phyloP scores from a whole-genome alignment of 1,140 invertebrate species.

The Pinna nobilis region DNA sequence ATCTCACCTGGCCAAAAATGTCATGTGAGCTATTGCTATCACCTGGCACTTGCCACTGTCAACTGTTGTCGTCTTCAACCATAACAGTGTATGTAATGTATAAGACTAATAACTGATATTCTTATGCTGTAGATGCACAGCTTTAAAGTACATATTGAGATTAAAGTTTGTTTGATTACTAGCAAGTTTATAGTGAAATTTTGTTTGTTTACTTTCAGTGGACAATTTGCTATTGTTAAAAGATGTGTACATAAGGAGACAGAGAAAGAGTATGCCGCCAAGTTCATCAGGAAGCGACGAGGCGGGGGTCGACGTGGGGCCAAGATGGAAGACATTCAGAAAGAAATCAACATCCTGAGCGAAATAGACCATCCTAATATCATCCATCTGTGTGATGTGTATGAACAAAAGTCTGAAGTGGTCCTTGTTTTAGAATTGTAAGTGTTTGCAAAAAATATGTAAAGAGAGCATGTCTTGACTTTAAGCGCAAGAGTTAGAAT shows the following conservation, averaged over 20 bases:
- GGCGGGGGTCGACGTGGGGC: slow-evolving; percentile 65
- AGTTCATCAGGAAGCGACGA: slow-evolving; percentile 93
- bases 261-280: slow-evolving; percentile 92
- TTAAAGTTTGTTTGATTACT: background rate
- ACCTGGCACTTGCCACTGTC: no score
- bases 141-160: background rate
- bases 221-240: slow-evolving; percentile 96
- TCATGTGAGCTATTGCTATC: no score
- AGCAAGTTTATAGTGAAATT: slow-evolving; percentile 30
- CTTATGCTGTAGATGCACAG: background rate
- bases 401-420: slow-evolving; percentile 76
- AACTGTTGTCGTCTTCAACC: no score
- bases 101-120: background rate
- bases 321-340: slow-evolving; percentile 76
- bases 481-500: no score
- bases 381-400: slow-evolving; percentile 78
- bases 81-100: no score
- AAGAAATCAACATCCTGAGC: slow-evolving; percentile 77
- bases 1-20: no score
- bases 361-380: slow-evolving; percentile 77
- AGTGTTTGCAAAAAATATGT: slow-evolving; percentile 62
- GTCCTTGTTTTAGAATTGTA: slow-evolving; percentile 79
- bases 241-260: slow-evolving; percentile 89
- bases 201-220: slow-evolving; percentile 81
- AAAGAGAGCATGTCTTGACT: no score